Base-by-base conservation (phyloP, 2,888 invertebrate species). In the Lucinisca nassula region DNA sequence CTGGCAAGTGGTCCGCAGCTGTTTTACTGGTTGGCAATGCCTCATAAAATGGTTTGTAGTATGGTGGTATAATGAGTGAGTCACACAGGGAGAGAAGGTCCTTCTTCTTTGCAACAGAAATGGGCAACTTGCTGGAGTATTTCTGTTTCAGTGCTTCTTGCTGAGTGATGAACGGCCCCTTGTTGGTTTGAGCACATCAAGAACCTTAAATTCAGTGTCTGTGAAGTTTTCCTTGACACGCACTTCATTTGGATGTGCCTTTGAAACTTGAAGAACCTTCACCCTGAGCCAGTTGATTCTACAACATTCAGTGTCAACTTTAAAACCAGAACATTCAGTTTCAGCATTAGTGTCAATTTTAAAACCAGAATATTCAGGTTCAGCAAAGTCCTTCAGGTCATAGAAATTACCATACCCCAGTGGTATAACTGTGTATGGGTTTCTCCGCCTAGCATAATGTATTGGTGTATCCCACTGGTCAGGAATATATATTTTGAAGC, bases 401-500 rank as follows among this genome's bases (percentile, higher is more conserved):
- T 30, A 74, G 24, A 81, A 74, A 1, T 17, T 32, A 30, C 75
- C 45, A 32, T 12, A 78, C 32, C 78, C 1, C 58, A 83, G 30
- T 2, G 83, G 78, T 21, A 78, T 30, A 38, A 81, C 81, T 12
- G 61, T 55, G 45, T 85, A 85, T 27, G 81, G 85, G n/a, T 85
- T 70, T 0, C 40, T 70, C 37, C 80, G 37, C 3, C 84, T 40
- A 38, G 84, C 75, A 58, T 74, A 61, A 30, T 61, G 58, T 6
- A 84, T 38, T 8, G 67, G 37, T 35, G 79, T 84, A 45, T 84
- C 84, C 79, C 79, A 84, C 30, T 79, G 79, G 61, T 79, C 79
- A n/a, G 84, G 79, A 27, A 78, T 24, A 38, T 40, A 84, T 38
- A 74, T 40, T n/a, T 40, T 67, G 24, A 40, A 61, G 55, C 51